A percentile compares a stretch with the other conserved stretches of the same genome.
These are phyloP conservation scores for Tragulus kanchil DNA, from an alignment of 2,113 vertebrate genomes.

Conservation along the genomic window DNA sequence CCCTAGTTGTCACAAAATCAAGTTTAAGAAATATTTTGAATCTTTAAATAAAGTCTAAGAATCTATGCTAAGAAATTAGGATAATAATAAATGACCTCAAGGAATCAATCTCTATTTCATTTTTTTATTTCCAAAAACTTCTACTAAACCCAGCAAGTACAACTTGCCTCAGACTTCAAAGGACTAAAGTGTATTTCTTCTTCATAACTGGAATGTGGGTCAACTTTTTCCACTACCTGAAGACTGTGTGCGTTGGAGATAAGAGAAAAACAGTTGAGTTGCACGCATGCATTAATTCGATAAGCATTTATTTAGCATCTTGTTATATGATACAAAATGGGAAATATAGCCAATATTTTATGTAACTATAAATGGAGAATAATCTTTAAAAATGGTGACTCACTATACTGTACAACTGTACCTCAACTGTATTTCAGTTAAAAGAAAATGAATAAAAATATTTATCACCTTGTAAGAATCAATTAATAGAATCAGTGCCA, in stretches of 20 bases:
- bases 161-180: background rate
- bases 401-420: background rate
- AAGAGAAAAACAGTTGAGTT: background rate
- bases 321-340: background rate
- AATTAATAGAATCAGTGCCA: background rate
- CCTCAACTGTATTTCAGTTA: background rate
- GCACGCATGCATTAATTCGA: background rate
- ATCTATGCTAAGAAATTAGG: background rate
- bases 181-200: background rate
- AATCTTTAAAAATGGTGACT: background rate
- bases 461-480: background rate
- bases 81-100: background rate
- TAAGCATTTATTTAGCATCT: background rate
- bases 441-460: background rate
- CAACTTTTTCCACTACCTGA: background rate
- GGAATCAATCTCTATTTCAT: background rate
- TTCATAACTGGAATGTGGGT: background rate
- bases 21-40: constrained; percentile 16
- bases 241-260: background rate
- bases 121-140: background rate
- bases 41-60: constrained; percentile 34
- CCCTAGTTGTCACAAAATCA: background rate
- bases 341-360: background rate
- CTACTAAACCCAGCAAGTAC: background rate
- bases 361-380: too few relatives aligned